A percentile compares a stretch with the other conserved stretches of the same genome.
Evolutionary conservation across 2,888 invertebrate genomes (phyloP).

Genomic region (Glaucopsyche alexis): DNA sequence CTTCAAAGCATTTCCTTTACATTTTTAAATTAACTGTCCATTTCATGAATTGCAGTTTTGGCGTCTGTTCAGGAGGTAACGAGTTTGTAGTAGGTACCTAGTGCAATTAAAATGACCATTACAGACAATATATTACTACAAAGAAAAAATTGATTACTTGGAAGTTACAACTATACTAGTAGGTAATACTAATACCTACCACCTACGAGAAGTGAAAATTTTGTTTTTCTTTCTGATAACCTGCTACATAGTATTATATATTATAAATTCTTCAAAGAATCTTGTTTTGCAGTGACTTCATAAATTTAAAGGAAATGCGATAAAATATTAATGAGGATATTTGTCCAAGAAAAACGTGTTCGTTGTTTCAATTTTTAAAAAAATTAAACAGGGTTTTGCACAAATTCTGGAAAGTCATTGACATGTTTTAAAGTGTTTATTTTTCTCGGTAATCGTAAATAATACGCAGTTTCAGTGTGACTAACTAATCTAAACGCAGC

Average conservation of each 20-base stretch:
- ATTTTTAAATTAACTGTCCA: background rate
- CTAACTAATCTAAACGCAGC: conserved; percentile 13
- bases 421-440: conserved; percentile 25
- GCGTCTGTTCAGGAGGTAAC: background rate
- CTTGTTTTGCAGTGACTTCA: background rate
- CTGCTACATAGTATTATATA: no score
- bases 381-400: background rate
- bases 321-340: background rate
- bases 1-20: background rate
- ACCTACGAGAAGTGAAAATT: background rate
- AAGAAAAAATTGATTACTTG: no score
- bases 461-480: conserved; percentile 30
- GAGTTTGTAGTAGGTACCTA: background rate
- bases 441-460: conserved; percentile 35
- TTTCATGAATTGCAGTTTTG: background rate
- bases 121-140: no score
- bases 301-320: background rate
- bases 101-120: no score
- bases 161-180: background rate
- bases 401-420: conserved; percentile 25
- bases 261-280: background rate
- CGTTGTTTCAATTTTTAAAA: background rate
- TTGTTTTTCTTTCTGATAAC: background rate
- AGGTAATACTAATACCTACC: no score
- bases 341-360: background rate